Evolutionary conservation across 2,888 invertebrate species (phyloP), one percentile per base, ranked within the genome.

Genomic region (Drosophila antonietae): DNA sequence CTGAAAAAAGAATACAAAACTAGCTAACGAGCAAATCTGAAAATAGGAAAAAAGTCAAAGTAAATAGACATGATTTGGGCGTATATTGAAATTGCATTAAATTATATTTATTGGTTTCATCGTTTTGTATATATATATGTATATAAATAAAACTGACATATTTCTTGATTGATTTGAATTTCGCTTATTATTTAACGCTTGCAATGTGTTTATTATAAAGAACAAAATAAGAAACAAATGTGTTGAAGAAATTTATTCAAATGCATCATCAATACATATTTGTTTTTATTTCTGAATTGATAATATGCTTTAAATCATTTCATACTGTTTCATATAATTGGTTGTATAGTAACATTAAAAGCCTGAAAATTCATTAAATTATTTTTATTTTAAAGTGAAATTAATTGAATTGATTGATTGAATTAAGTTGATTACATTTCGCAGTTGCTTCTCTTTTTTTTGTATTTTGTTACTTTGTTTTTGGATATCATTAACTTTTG

Each of bases 101-200:
- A 85, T 87, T 72, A 86, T 87, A 88, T 87, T 87, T 87, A 87
- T 87, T 87, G 86, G 73, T 80, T 83, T 87, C 76, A 80, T 88
- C 74, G 57, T 70, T 71, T 74, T 68, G 57, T 64, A 61, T 75
- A 55, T 68, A 15, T 39, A 41, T 41, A 37, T 66, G 62, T 74
- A 74, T 76, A 78, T 69, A 73, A 83, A 75, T 80, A 52, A 80
- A 78, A 65, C 60, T 55, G 65, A 76, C 67, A 80, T 68, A 67
- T 73, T 59, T 60, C 23, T 57, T 74, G 52, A 41, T 76, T 52
- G 49, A 65, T 46, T 63, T 49, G 44, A 53, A 15, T 44, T 65
- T 57, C n/a, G 3, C 58, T 61, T 60, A 60, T 68, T 55, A 57
- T 59, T 47, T 68, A 47, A 73, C 56, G 63, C 49, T 73, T 79